Conservation (phyloP, 2,797 vertebrate species). For the Columba guinea region DNA sequence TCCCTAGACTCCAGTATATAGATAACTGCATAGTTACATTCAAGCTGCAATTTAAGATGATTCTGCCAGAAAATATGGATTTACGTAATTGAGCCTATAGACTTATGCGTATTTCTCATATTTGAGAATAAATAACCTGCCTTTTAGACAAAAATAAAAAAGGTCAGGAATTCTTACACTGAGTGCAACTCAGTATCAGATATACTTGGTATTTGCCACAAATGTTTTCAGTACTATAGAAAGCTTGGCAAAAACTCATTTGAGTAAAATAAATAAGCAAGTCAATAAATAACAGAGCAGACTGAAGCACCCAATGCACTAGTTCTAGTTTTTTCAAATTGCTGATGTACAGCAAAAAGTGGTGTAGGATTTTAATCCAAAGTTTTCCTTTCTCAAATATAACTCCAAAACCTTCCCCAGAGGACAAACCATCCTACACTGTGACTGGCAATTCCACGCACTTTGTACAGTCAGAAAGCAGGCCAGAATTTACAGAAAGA, state of each 20-base stretch:
- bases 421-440: background rate
- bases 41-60: background rate
- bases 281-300: background rate
- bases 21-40: background rate
- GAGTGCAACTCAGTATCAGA: slow-evolving; percentile 5
- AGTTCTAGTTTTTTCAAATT: background rate
- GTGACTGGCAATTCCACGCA: background rate
- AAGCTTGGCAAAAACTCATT: slow-evolving; percentile 15
- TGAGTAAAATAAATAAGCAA: background rate
- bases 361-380: accelerated
- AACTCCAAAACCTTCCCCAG: background rate
- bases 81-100: background rate
- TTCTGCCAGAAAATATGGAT: background rate
- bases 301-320: background rate
- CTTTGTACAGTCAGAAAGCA: background rate
- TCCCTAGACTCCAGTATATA: background rate
- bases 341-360: background rate
- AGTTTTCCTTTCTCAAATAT: background rate
- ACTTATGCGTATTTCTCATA: background rate
- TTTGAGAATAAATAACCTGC: background rate
- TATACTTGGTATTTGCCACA: background rate
- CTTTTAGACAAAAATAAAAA: background rate
- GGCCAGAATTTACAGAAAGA: background rate
- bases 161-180: background rate
- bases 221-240: background rate